Evolutionary conservation across 2,888 invertebrate species (phyloP).

Genomic region (Epinotia bilunana): DNA sequence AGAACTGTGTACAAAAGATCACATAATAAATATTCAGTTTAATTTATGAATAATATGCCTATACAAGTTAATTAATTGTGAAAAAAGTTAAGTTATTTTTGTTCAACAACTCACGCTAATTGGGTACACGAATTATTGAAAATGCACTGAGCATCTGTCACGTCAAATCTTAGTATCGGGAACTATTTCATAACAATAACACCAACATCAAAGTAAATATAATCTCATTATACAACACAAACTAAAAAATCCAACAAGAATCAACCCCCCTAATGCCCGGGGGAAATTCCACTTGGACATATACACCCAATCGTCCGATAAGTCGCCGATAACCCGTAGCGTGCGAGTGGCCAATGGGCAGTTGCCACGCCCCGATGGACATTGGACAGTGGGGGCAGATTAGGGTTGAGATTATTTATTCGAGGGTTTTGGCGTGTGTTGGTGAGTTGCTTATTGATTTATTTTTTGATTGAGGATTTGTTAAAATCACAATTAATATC

Average conservation of each 20-base stretch:
- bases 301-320: conserved; percentile 36
- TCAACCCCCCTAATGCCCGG: conserved; percentile 29
- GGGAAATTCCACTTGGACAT: conserved; percentile 37
- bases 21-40: no score
- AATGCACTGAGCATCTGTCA: no score
- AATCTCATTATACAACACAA: conserved; percentile 1
- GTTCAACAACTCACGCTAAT: no score
- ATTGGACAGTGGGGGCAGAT: conserved; percentile 53
- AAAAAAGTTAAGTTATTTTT: no score
- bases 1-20: no score
- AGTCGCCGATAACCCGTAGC: conserved; percentile 27
- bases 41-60: no score
- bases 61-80: no score
- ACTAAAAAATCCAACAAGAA: conserved; percentile 47
- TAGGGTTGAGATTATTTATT: conserved; percentile 23
- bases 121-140: no score
- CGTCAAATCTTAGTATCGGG: no score
- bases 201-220: conserved; percentile 13
- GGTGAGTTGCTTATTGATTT: conserved; percentile 7
- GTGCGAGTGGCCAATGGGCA: conserved; percentile 66
- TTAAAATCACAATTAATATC: neutral
- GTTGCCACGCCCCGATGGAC: conserved; percentile 54
- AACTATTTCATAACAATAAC: neutral
- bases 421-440: neutral
- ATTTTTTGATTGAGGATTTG: neutral